Conservation (phyloP, 2,888 invertebrate genomes). For the Perithous albicinctus region DNA sequence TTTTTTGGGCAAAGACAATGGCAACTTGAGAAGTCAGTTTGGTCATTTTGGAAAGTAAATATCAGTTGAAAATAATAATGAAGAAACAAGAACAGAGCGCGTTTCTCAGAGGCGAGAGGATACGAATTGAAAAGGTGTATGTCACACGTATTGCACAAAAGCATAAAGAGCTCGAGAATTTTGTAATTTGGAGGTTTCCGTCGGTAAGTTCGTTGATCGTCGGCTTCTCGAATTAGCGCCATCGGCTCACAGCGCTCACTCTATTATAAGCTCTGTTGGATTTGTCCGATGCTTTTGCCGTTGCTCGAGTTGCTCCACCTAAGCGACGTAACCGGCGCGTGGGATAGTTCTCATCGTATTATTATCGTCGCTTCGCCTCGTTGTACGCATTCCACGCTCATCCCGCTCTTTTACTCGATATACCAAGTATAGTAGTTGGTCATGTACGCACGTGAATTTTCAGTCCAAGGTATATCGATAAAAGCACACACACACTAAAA, state of each 20-base stretch:
- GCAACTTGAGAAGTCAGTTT: too few relatives aligned
- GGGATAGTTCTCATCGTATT: conserved; percentile 84
- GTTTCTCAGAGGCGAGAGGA: not conserved
- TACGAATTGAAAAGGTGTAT: too few relatives aligned
- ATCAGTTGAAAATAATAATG: too few relatives aligned
- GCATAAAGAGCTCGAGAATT: not conserved
- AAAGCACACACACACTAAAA: too few relatives aligned
- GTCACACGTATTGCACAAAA: too few relatives aligned
- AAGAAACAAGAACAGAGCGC: too few relatives aligned
- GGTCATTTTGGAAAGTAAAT: too few relatives aligned
- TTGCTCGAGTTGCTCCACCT: conserved; percentile 54
- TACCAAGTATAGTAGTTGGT: too few relatives aligned
- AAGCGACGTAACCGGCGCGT: conserved; percentile 74
- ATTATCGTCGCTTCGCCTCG: conserved; percentile 74
- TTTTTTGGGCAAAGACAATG: too few relatives aligned
- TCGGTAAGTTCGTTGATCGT: conserved; percentile 21
- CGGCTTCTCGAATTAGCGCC: conserved; percentile 25
- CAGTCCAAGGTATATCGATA: conserved; percentile 5
- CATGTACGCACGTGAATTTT: conserved; percentile 39
- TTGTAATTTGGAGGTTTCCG: not conserved
- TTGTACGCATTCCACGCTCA: conserved; percentile 70
- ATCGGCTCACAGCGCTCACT: conserved; percentile 26
- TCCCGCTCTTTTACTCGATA: conserved; percentile 41
- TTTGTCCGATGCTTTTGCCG: conserved; percentile 39
- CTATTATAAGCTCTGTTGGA: conserved; percentile 56